Evolutionary conservation across 2,797 vertebrate genomes (phyloP).

Genomic region (Sebastes nivosus): DNA sequence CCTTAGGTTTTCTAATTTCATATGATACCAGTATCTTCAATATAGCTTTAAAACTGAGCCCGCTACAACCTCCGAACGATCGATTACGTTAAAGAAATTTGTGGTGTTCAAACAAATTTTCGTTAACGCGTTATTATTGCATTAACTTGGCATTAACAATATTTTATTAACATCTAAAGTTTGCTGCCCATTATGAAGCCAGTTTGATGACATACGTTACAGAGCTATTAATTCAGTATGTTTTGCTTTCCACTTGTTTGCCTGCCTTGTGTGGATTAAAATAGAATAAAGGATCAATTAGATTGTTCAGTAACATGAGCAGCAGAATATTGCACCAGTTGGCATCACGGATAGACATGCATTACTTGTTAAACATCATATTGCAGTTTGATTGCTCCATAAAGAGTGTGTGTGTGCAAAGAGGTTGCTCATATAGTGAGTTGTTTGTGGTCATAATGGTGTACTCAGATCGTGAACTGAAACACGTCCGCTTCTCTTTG

Average conservation of each 20-base stretch:
- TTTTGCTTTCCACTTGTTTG: background rate
- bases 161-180: background rate
- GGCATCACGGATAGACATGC: background rate
- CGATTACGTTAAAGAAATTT: no score
- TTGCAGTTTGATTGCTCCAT: slow-evolving; percentile 32
- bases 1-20: no score
- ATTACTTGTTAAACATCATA: slow-evolving; percentile 16
- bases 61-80: no score
- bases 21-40: no score
- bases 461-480: slow-evolving; percentile 5
- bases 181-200: background rate
- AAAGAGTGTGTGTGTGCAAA: slow-evolving; percentile 2
- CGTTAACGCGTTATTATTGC: no score
- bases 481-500: slow-evolving; percentile 44
- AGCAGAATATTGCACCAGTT: background rate
- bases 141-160: no score
- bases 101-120: no score
- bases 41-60: no score
- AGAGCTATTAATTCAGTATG: background rate
- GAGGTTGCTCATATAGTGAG: no score
- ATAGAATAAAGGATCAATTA: background rate
- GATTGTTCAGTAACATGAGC: background rate
- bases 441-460: background rate
- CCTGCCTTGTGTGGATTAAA: background rate
- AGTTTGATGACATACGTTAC: background rate